Percentiles rank a stretch among this genome's conserved stretches.
These are phyloP conservation scores for Tiaroga cobitis DNA, from an alignment of 2,797 vertebrate species.

Conservation along the genomic window DNA sequence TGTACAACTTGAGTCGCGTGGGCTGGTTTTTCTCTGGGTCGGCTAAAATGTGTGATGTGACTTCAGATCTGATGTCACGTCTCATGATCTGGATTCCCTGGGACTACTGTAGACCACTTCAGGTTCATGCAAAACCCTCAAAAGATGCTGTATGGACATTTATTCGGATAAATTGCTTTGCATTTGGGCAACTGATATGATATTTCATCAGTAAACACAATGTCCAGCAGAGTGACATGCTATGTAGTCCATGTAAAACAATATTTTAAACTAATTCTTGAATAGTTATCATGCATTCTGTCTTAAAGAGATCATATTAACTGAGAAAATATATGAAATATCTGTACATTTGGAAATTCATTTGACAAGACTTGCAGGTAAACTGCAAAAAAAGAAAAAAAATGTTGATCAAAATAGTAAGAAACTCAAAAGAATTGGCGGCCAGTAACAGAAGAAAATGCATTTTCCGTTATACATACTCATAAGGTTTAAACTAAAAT, in stretches of 20 bases:
- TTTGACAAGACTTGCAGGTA: background rate
- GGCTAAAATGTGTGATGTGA: background rate
- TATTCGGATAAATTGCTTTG: background rate
- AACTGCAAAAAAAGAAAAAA: background rate
- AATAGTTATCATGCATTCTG: background rate
- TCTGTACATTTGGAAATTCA: background rate
- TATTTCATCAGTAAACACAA: background rate
- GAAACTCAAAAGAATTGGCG: no score
- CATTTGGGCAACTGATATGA: background rate
- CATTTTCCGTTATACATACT: no score
- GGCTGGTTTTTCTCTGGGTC: conserved; percentile 14
- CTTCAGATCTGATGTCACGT: background rate
- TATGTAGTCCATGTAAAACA: background rate
- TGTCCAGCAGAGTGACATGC: background rate
- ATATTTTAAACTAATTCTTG: background rate
- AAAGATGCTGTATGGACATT: background rate
- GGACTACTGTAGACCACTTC: background rate
- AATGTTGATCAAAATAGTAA: no score
- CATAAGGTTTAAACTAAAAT: background rate
- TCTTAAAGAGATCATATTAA: background rate
- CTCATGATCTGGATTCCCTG: background rate
- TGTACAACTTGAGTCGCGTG: conserved; percentile 16
- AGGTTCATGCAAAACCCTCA: background rate
- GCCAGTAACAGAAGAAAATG: no score
- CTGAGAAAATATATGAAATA: background rate